Base-by-base conservation (phyloP, 35 echinoderm and acorn worm species). In the Chiridota heheva region DNA sequence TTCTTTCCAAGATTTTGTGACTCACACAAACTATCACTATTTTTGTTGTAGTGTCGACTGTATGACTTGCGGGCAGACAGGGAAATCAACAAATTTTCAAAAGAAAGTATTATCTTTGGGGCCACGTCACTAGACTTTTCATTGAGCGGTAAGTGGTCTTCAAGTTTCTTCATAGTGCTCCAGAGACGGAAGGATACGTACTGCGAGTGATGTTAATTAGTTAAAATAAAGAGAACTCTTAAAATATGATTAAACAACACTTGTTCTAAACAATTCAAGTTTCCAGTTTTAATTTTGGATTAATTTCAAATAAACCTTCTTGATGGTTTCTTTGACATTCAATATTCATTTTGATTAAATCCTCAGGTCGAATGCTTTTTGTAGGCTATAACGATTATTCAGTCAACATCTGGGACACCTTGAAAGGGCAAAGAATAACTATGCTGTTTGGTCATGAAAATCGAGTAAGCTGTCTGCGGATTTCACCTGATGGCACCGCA, bases 361-460 rank as follows among this genome's bases (percentile, higher is more conserved):
- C 40, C 27, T 24, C 49, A 97, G 94, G 94, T 40, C 94, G 94
- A 16, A 80, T 97, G 41, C 81, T 91, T 4, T 97, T 91, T 47
- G 94, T 87, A 20, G 94, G 94, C 7, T 97, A 97, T 76, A 91
- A 97, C 24, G 94, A 97, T 56, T 97, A 97, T 40, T 91, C 88
- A 0, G 94, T 97, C 40, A 97, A 97, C 72, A 91, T 97, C 61
- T 97, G 94, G 94, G 94, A 97, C 80, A 97, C 94, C 0, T 80
- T 97, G 80, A 97, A 97, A 51, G 94, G 84, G n/a, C 51, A 69
- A 12, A 81, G 94, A 46, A 72, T 97, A 42, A 90, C 94, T 12
- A 91, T 91, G 84, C 73, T 97, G 59, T 91, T 91, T 58, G 94
- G 94, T 15, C 94, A 97, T 81, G 94, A 97, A 67, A 97, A 97